A percentile compares a stretch with the other conserved stretches of the same genome.
Conservation (phyloP, 2,113 vertebrate species). For the Silurus asotus region DNA sequence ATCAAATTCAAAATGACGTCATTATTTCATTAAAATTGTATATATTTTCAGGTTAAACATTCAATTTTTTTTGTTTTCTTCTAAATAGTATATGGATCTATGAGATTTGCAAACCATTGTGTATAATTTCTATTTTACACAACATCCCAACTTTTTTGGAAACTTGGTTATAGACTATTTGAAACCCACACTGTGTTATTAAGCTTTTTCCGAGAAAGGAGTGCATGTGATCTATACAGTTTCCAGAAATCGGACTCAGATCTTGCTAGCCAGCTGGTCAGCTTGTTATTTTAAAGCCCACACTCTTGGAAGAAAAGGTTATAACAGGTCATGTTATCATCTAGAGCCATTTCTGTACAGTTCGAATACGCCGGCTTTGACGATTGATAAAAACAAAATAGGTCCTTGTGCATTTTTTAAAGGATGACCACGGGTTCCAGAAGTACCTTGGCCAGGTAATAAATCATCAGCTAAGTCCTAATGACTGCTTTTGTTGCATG, state of each 20-base stretch:
- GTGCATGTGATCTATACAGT: not conserved
- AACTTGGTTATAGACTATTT: too few relatives aligned
- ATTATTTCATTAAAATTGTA: too few relatives aligned
- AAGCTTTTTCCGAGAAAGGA: not conserved
- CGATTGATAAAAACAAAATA: not conserved
- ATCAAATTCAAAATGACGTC: too few relatives aligned
- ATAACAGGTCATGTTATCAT: not conserved
- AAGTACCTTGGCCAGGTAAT: not conserved
- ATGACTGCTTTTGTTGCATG: slow-evolving; percentile 1
- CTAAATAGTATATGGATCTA: too few relatives aligned
- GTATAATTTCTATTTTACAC: too few relatives aligned
- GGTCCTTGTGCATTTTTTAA: not conserved
- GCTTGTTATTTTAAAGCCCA: not conserved
- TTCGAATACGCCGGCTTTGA: not conserved
- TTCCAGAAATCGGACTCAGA: not conserved
- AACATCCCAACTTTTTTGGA: too few relatives aligned
- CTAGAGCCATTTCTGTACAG: not conserved
- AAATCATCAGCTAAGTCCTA: not conserved
- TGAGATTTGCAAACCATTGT: too few relatives aligned
- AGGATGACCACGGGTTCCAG: not conserved
- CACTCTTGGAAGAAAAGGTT: not conserved
- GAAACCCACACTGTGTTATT: too few relatives aligned
- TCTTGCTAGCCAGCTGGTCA: not conserved
- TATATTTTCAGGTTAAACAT: too few relatives aligned
- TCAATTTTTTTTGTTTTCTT: too few relatives aligned